phyloP scores from a whole-genome alignment of 2,797 vertebrate genomes.

The Falco peregrinus region DNA sequence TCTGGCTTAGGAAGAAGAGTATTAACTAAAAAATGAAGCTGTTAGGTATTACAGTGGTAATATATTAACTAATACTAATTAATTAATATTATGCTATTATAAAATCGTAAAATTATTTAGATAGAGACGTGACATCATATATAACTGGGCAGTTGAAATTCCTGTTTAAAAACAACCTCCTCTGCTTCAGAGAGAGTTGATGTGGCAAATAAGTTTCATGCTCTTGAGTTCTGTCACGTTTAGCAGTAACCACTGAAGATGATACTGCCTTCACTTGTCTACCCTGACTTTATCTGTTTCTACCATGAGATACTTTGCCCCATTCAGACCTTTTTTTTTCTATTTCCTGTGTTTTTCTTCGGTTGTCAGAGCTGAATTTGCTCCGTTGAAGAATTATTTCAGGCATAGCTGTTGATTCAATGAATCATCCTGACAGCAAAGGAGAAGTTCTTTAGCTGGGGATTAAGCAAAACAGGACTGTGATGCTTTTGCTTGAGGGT shows the following conservation, averaged over 20 bases:
- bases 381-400: not conserved
- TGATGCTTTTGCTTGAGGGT: slow-evolving; percentile 8
- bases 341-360: not conserved
- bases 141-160: not conserved
- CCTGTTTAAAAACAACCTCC: not conserved
- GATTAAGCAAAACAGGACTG: slow-evolving; percentile 35
- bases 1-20: not conserved
- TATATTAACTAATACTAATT: not conserved
- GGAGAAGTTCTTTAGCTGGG: not conserved
- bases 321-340: not conserved
- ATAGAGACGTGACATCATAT: not conserved
- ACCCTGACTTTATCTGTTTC: not conserved
- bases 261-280: not conserved
- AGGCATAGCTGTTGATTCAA: slow-evolving; percentile 10
- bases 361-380: not conserved
- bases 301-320: not conserved
- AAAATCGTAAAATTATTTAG: not conserved
- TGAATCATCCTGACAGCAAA: slow-evolving; percentile 44
- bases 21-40: not conserved
- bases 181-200: not conserved
- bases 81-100: not conserved
- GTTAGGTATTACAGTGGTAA: not conserved
- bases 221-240: not conserved
- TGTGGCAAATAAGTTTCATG: not conserved
- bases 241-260: not conserved